Evolutionary conservation across 1,140 invertebrate species (phyloP).

Genomic region (Trichonephila clavata): DNA sequence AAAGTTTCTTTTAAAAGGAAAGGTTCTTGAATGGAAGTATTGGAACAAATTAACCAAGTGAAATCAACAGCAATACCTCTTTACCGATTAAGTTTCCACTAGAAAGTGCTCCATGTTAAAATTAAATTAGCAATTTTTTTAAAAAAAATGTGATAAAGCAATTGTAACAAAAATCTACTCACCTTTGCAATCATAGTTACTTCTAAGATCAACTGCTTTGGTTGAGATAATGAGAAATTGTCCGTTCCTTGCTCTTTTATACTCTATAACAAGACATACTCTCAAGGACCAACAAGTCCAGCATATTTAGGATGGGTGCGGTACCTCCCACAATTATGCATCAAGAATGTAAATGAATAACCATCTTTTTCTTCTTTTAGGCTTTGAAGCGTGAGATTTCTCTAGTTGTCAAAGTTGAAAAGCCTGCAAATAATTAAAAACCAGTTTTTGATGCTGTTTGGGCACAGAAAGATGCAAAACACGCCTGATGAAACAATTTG

Average conservation of each 20-base stretch:
- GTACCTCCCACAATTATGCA: slow-evolving; percentile 8
- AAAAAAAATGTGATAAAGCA: too few relatives aligned
- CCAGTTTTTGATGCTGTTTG: neutral
- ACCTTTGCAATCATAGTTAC: slow-evolving; percentile 28
- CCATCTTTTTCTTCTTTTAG: neutral
- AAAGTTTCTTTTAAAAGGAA: too few relatives aligned
- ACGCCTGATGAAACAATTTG: neutral
- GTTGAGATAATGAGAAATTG: neutral
- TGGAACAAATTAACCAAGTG: too few relatives aligned
- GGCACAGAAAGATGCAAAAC: neutral
- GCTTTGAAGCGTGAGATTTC: neutral
- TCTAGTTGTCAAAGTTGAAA: neutral
- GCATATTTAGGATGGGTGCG: neutral
- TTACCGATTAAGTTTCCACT: too few relatives aligned
- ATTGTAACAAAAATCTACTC: neutral
- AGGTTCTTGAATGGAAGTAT: too few relatives aligned
- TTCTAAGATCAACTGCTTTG: neutral
- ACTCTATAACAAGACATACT: neutral
- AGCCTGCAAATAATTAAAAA: neutral
- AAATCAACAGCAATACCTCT: too few relatives aligned
- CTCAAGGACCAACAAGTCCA: neutral
- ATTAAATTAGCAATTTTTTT: too few relatives aligned
- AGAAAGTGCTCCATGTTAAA: too few relatives aligned
- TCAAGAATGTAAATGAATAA: neutral
- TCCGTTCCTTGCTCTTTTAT: neutral